phyloP scores from a whole-genome alignment of 2,797 vertebrate genomes.

The Macrochelys suwanniensis region DNA sequence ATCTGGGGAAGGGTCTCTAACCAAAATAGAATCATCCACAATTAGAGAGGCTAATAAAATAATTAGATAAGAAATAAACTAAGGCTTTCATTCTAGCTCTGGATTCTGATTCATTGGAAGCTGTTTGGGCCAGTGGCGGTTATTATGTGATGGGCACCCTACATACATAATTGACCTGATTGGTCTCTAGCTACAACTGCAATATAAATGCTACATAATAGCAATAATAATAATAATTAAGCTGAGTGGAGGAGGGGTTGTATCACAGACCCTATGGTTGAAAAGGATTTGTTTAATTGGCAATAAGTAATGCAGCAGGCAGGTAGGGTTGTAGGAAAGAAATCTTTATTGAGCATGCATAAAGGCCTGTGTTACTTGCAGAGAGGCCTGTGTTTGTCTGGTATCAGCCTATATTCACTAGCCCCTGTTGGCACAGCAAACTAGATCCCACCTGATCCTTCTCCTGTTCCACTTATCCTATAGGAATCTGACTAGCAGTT shows the following conservation, averaged over 20 bases:
- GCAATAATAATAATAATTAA: background rate
- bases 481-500: background rate
- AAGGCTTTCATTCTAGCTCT: slow-evolving; percentile 1
- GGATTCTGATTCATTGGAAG: slow-evolving; percentile 13
- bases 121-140: background rate
- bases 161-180: background rate
- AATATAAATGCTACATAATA: slow-evolving; percentile 23
- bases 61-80: background rate
- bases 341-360: background rate
- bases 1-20: background rate
- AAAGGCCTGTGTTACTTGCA: background rate
- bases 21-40: background rate
- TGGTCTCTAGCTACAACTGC: background rate
- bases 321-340: background rate
- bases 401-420: background rate
- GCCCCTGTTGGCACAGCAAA: background rate
- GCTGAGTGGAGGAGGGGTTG: background rate
- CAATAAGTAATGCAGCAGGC: background rate
- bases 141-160: background rate
- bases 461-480: background rate
- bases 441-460: background rate
- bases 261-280: background rate
- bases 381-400: background rate
- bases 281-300: slow-evolving; percentile 11
- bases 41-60: background rate